phyloP scores from a whole-genome alignment of 2,113 vertebrate species.

The Macrotis lagotis region DNA sequence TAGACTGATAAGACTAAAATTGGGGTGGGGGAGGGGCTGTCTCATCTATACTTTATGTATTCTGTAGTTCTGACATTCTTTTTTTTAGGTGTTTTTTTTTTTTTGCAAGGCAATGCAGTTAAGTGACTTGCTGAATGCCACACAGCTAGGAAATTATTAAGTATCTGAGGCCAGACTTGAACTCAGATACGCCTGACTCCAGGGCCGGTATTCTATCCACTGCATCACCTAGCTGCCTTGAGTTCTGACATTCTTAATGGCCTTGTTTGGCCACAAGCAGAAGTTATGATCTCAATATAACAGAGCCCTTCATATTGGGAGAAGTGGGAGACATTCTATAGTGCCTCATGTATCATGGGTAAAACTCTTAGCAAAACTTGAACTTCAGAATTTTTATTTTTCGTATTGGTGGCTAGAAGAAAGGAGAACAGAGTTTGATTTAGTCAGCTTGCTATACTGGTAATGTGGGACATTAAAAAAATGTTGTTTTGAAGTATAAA shows the following conservation, averaged over 20 bases:
- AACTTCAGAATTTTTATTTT: constrained; percentile 41
- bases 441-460: background rate
- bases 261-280: background rate
- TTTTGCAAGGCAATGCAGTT: too few species aligned
- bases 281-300: background rate
- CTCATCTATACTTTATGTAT: background rate
- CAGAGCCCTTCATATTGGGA: background rate
- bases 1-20: background rate
- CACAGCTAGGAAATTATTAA: too few species aligned
- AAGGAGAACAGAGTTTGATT: constrained; percentile 56
- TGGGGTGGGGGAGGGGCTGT: background rate
- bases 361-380: constrained; percentile 54
- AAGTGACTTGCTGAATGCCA: too few species aligned
- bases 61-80: too few species aligned
- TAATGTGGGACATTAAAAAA: constrained; percentile 31
- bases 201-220: too few species aligned
- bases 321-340: background rate
- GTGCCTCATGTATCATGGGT: background rate
- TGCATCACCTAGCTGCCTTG: too few species aligned
- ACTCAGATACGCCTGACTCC: too few species aligned
- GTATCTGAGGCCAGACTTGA: too few species aligned
- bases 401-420: constrained; percentile 23
- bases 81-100: too few species aligned
- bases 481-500: constrained; percentile 43
- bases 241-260: background rate